phyloP scores from a whole-genome alignment of 2,888 invertebrate genomes.

The Noctuana brunneofusca region DNA sequence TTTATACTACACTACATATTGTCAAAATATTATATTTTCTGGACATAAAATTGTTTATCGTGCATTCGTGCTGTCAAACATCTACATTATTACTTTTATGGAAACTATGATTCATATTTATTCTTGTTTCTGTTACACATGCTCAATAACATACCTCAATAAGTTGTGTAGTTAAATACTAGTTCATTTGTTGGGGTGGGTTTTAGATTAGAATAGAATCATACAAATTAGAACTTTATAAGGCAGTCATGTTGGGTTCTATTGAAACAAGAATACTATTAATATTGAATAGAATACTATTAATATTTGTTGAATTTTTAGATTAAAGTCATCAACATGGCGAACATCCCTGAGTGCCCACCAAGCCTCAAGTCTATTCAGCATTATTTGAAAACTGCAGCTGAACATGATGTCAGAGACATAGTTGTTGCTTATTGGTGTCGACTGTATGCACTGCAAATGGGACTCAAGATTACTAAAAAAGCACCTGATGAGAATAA shows the following conservation, averaged over 20 bases:
- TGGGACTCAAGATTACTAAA: constrained; percentile 90
- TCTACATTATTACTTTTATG: too few species aligned
- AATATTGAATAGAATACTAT: too few species aligned
- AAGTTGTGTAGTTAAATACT: background rate
- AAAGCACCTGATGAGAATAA: constrained; percentile 93
- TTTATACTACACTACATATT: too few species aligned
- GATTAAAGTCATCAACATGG: constrained; percentile 41
- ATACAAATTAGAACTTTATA: too few species aligned
- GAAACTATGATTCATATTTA: background rate
- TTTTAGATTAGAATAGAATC: too few species aligned
- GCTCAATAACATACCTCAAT: too few species aligned
- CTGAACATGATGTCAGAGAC: constrained; percentile 95
- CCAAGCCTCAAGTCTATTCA: constrained; percentile 91
- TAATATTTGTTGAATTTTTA: background rate
- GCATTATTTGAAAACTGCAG: constrained; percentile 95
- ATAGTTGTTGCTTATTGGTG: constrained; percentile 96
- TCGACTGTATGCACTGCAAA: constrained; percentile 94
- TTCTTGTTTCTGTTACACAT: background rate
- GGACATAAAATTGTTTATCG: too few species aligned
- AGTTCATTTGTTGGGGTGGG: too few species aligned
- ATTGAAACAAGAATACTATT: too few species aligned
- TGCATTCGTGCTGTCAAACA: too few species aligned
- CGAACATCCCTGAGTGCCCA: constrained; percentile 86
- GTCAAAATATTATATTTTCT: too few species aligned
- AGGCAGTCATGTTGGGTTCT: too few species aligned